Evolutionary conservation across 30 jellyfish, hydroid and myxozoan genomes (phyloP).

Genomic region (Mastigias papua): DNA sequence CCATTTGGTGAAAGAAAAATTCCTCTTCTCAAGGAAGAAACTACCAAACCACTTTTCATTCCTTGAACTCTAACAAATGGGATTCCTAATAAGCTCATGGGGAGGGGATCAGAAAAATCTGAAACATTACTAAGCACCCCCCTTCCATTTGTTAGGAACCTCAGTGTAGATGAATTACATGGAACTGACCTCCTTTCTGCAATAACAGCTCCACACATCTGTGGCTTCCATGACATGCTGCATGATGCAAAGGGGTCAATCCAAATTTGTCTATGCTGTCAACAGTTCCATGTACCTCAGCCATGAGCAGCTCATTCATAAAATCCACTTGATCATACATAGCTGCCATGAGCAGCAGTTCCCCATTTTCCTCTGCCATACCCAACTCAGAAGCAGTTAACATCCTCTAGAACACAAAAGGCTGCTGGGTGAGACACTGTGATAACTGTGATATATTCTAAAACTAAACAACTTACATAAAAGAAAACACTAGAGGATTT

Average conservation of each 20-base stretch:
- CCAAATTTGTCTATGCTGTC: constrained; percentile 69
- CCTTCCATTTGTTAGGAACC: no score
- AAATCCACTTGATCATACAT: constrained; percentile 67
- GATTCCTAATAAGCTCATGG: no score
- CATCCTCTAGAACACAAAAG: constrained; percentile 40
- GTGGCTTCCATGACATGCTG: constrained; percentile 84
- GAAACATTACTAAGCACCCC: no score
- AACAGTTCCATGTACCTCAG: constrained; percentile 87
- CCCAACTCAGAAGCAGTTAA: constrained; percentile 59
- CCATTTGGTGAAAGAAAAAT: no score
- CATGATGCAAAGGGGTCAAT: constrained; percentile 90
- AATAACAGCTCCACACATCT: constrained; percentile 80
- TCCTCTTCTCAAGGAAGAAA: no score
- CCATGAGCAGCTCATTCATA: constrained; percentile 63
- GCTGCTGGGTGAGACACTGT: neutral
- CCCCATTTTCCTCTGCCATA: constrained; percentile 87
- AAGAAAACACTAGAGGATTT: no score
- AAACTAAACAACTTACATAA: no score
- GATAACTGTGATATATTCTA: no score
- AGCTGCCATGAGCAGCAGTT: constrained; percentile 79
- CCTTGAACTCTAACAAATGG: no score
- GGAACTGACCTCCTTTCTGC: constrained; percentile 77
- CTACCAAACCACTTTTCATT: no score
- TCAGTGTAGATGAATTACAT: no score
- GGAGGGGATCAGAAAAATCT: no score